A percentile compares a stretch with the other conserved stretches of the same genome.
Conservation (phyloP, 2,797 vertebrate species). For the Artibeus lituratus region DNA sequence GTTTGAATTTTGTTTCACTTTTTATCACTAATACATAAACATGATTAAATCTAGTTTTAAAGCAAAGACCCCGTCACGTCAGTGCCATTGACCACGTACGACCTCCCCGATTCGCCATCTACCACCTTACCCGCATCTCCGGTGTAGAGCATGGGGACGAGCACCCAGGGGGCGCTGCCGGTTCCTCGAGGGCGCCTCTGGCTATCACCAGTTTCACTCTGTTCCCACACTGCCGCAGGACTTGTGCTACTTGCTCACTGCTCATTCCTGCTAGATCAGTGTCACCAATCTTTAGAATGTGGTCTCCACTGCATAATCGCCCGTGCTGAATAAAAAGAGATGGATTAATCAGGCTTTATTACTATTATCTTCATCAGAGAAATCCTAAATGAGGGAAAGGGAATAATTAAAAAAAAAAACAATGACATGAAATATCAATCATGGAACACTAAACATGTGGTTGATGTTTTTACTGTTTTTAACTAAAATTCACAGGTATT, state of each 20-base stretch:
- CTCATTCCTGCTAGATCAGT: conserved; percentile 95
- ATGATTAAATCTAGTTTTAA: neutral
- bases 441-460: neutral
- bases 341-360: neutral
- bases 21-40: neutral
- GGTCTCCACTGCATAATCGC: conserved; percentile 94
- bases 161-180: conserved; percentile 70
- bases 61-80: neutral
- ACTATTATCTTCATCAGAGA: neutral
- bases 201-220: conserved; percentile 93
- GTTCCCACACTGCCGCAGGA: conserved; percentile 96
- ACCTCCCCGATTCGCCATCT: neutral
- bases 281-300: conserved; percentile 96
- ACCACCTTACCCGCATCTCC: conserved; percentile 90
- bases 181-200: conserved; percentile 88
- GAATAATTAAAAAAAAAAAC: neutral
- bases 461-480: neutral
- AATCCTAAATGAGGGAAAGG: neutral
- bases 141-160: conserved; percentile 81
- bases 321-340: conserved; percentile 86
- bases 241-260: conserved; percentile 98
- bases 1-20: conserved; percentile 4
- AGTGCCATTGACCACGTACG: neutral
- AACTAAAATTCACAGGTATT: neutral
- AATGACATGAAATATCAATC: neutral